Percentiles rank a stretch among this genome's conserved stretches.
These are phyloP conservation scores for Patiria pectinifera DNA, from an alignment of 53 echinoderm and acorn worm species.

Conservation along the genomic window DNA sequence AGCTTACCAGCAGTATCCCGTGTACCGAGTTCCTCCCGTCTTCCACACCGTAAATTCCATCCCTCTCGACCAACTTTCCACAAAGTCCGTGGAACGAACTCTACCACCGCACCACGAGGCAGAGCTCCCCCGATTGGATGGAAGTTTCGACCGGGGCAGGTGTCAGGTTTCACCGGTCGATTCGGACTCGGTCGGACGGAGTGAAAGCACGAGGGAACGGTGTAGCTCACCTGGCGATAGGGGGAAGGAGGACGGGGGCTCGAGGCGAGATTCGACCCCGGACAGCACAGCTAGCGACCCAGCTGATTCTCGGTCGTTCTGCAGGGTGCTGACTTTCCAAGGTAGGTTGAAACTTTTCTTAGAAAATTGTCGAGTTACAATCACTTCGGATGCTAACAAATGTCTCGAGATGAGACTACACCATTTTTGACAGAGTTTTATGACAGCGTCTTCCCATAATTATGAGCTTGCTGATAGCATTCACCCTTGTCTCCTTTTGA, in stretches of 20 bases:
- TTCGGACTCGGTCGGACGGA: background rate
- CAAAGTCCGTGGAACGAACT: background rate
- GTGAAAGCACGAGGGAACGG: background rate
- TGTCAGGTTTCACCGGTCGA: conserved; percentile 24
- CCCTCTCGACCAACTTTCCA: background rate
- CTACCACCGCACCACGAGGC: background rate
- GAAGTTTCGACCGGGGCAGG: conserved; percentile 27
- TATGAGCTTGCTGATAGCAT: too few species aligned
- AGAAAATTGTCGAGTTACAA: too few species aligned
- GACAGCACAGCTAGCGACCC: conserved; percentile 26
- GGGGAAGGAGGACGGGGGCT: background rate
- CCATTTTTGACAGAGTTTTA: too few species aligned
- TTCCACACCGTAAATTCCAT: background rate
- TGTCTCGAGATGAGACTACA: too few species aligned
- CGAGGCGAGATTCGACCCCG: conserved; percentile 44
- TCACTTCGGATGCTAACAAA: too few species aligned
- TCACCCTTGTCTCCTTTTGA: too few species aligned
- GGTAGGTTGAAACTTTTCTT: conserved; percentile 4
- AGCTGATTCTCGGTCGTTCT: conserved; percentile 23
- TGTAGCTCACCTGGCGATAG: background rate
- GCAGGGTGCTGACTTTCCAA: conserved; percentile 50
- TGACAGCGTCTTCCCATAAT: too few species aligned
- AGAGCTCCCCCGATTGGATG: background rate
- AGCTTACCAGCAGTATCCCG: conserved; percentile 25
- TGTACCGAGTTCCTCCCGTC: conserved; percentile 54